These are phyloP conservation scores for Chloroclystis v-ata DNA, from an alignment of 2,888 invertebrate genomes.

Conservation along the genomic window DNA sequence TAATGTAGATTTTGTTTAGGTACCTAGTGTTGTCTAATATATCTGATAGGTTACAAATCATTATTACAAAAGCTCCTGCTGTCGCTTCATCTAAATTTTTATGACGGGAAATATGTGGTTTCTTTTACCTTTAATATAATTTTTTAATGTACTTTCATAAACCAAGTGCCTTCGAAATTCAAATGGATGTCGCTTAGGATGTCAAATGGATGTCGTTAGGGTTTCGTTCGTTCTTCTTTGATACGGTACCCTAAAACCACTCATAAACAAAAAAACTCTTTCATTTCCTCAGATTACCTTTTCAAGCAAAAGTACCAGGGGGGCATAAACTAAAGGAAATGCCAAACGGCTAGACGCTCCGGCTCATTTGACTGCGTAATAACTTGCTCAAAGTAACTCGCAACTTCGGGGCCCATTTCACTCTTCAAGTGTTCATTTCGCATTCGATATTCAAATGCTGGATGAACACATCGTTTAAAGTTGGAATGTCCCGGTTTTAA, in stretches of 20 bases:
- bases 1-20: too few species aligned
- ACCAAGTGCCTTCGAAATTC: too few species aligned
- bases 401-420: slow-evolving; percentile 19
- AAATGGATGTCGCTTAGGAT: too few species aligned
- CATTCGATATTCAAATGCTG: slow-evolving; percentile 15
- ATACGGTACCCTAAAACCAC: not conserved
- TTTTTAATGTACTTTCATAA: too few species aligned
- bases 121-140: too few species aligned
- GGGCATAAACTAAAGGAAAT: slow-evolving; percentile 22
- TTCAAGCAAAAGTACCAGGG: slow-evolving; percentile 17
- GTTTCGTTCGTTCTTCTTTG: too few species aligned
- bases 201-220: too few species aligned
- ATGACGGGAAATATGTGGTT: too few species aligned
- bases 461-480: slow-evolving; percentile 2
- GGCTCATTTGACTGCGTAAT: slow-evolving; percentile 21
- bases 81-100: too few species aligned
- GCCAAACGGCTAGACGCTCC: slow-evolving; percentile 17
- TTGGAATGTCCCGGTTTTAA: not conserved
- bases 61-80: too few species aligned
- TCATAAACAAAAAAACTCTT: slow-evolving; percentile 3
- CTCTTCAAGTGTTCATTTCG: slow-evolving; percentile 15
- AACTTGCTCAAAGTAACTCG: slow-evolving; percentile 20
- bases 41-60: too few species aligned
- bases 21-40: too few species aligned
- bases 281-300: slow-evolving; percentile 15